phyloP scores from a whole-genome alignment of 2,797 vertebrate species.

The Mus minutoides region DNA sequence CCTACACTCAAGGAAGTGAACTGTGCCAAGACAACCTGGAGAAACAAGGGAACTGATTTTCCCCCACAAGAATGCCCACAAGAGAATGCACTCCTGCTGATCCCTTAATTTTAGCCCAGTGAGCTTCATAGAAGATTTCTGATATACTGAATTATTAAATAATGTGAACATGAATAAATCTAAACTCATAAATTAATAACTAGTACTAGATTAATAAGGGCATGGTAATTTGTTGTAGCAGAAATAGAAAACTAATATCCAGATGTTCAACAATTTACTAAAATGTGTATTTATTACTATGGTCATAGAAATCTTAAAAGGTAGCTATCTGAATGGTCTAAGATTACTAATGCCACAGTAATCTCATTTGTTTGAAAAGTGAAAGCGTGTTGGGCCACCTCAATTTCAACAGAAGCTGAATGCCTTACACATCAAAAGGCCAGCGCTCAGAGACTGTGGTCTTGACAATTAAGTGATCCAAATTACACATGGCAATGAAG shows the following conservation, averaged over 20 bases:
- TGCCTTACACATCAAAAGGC: neutral
- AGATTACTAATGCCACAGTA: neutral
- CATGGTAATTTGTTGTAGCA: neutral
- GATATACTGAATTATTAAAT: neutral
- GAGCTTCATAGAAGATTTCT: neutral
- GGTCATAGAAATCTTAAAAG: constrained; percentile 51
- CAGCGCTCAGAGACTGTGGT: neutral
- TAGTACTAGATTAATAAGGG: neutral
- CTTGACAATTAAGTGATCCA: neutral
- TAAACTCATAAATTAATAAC: constrained; percentile 4
- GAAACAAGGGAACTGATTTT: neutral
- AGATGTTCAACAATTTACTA: constrained; percentile 27
- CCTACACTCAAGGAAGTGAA: constrained; percentile 7
- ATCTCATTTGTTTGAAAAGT: constrained; percentile 55
- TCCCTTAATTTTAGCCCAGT: constrained; percentile 38
- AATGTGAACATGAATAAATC: neutral
- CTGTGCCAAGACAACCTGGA: neutral
- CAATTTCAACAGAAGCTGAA: neutral
- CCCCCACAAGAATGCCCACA: neutral
- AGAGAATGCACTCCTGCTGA: neutral
- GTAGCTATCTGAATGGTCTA: neutral
- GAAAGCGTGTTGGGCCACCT: neutral
- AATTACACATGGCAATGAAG: neutral
- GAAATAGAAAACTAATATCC: constrained; percentile 31
- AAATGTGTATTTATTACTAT: constrained; percentile 1